Conservation (phyloP, 2,888 invertebrate species). For the Drosophila subsilvestris region DNA sequence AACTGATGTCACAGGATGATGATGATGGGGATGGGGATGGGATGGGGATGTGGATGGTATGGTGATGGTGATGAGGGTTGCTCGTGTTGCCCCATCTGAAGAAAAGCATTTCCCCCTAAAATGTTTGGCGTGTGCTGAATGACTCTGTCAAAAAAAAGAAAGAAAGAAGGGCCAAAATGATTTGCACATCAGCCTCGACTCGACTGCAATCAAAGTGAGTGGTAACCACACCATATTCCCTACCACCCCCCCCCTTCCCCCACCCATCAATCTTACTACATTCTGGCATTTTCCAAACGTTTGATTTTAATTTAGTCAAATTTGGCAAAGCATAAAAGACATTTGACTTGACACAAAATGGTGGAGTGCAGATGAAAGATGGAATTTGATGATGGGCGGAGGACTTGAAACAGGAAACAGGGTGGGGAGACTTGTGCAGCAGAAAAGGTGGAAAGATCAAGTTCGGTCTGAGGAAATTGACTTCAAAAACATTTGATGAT, state of each 20-base stretch:
- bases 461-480: constrained; percentile 14
- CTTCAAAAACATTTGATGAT: constrained; percentile 3
- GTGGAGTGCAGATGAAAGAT: background rate
- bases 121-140: constrained; percentile 34
- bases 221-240: background rate
- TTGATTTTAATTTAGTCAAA: constrained; percentile 35
- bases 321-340: constrained; percentile 20
- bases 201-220: constrained; percentile 67
- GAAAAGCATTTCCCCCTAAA: constrained; percentile 18
- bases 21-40: constrained; percentile 3
- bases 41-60: background rate
- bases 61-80: constrained; percentile 21
- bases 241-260: background rate
- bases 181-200: constrained; percentile 33
- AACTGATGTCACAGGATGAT: constrained; percentile 43
- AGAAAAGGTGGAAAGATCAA: background rate
- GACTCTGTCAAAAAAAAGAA: constrained; percentile 27
- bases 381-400: background rate
- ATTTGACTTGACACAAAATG: constrained; percentile 25
- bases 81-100: constrained; percentile 7
- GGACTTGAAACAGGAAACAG: background rate
- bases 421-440: background rate
- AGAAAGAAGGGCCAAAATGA: constrained; percentile 33
- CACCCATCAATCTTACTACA: constrained; percentile 27
- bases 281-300: constrained; percentile 25